These are phyloP conservation scores for Phycodurus eques DNA, from an alignment of 2,113 vertebrate genomes.

Conservation along the genomic window DNA sequence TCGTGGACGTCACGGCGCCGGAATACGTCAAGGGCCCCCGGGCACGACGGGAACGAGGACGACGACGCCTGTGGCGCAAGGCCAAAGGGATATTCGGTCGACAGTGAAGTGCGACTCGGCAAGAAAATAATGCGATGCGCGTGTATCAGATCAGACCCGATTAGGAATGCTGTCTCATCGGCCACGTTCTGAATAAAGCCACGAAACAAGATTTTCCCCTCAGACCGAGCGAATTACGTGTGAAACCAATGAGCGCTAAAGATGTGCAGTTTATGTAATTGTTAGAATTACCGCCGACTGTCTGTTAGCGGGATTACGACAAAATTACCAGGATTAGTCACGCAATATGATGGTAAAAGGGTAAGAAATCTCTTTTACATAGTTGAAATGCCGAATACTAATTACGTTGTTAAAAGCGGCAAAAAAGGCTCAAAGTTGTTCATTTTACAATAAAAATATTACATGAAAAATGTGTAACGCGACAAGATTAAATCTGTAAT, in stretches of 20 bases:
- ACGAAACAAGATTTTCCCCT: not conserved
- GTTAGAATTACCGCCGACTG: not conserved
- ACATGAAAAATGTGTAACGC: not conserved
- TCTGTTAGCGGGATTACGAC: not conserved
- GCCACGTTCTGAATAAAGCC: not conserved
- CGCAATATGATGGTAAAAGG: not conserved
- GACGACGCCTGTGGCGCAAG: conserved; percentile 26
- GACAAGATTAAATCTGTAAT: too few species aligned
- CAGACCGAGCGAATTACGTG: not conserved
- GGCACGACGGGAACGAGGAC: not conserved
- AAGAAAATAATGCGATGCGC: not conserved
- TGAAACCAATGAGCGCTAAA: not conserved
- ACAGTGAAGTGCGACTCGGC: not conserved
- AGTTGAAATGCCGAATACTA: not conserved
- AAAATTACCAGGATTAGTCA: not conserved
- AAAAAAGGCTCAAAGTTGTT: not conserved
- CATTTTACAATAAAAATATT: not conserved
- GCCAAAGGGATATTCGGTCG: not conserved
- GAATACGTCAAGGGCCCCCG: conserved; percentile 32
- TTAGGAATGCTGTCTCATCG: not conserved
- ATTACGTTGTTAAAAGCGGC: not conserved
- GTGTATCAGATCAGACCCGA: not conserved
- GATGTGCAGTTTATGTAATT: not conserved
- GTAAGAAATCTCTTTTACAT: not conserved
- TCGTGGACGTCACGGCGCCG: conserved; percentile 48